Conservation (phyloP, 2,888 invertebrate genomes). For the Tachina lurida region DNA sequence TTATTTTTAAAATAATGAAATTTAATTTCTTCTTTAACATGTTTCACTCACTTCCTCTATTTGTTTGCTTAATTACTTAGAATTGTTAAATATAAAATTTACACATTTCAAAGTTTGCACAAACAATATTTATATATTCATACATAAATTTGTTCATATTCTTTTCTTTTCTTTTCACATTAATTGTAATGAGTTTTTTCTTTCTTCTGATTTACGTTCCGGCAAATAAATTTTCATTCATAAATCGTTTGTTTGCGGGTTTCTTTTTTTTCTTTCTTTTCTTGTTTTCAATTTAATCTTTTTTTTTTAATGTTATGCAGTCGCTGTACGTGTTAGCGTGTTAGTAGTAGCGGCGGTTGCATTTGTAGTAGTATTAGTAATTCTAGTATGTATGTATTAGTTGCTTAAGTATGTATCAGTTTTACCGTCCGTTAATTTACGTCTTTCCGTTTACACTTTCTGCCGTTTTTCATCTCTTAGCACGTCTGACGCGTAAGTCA, state of each 20-base stretch:
- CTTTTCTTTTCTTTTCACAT: neutral
- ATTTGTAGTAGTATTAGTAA: conserved; percentile 10
- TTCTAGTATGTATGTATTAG: neutral
- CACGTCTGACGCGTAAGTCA: conserved; percentile 30
- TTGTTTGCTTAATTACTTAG: neutral
- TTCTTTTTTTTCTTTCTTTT: conserved; percentile 11
- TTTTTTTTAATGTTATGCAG: neutral
- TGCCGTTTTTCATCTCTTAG: conserved; percentile 19
- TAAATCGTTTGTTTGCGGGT: conserved; percentile 46
- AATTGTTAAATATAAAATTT: neutral
- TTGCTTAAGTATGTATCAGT: too few species aligned
- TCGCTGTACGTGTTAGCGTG: conserved; percentile 28
- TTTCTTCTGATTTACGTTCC: conserved; percentile 13
- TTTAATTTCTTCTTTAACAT: neutral
- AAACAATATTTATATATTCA: neutral
- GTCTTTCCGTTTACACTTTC: conserved; percentile 31
- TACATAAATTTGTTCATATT: conserved; percentile 1
- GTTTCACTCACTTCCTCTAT: neutral
- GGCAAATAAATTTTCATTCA: conserved; percentile 47
- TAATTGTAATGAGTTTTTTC: conserved; percentile 3
- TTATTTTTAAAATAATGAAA: neutral
- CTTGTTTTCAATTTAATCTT: conserved; percentile 7
- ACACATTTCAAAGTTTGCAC: neutral
- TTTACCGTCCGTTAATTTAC: conserved; percentile 60
- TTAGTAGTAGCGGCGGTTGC: conserved; percentile 29